These are phyloP conservation scores for Cyclargus thomasi DNA, from an alignment of 1,140 invertebrate genomes.

Conservation along the genomic window DNA sequence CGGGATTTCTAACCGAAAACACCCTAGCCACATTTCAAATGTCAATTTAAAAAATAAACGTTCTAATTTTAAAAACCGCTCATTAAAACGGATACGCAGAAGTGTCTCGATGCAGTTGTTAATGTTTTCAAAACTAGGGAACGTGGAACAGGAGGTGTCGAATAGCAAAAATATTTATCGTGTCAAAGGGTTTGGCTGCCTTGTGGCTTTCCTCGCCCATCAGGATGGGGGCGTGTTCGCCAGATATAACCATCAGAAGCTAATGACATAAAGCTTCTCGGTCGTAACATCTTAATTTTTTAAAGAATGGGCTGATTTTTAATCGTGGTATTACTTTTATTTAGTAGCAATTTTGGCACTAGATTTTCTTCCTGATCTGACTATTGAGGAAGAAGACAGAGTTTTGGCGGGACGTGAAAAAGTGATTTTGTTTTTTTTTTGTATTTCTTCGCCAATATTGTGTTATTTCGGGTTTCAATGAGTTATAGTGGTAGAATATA, in stretches of 20 bases:
- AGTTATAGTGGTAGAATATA: too few species aligned
- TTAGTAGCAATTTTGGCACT: too few species aligned
- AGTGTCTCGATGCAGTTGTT: conserved; percentile 36
- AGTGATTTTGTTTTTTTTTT: too few species aligned
- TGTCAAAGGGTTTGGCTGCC: conserved; percentile 47
- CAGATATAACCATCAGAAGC: conserved; percentile 16
- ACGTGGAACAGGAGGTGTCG: conserved; percentile 40
- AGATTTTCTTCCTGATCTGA: too few species aligned
- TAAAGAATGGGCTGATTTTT: too few species aligned
- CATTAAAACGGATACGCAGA: conserved; percentile 58
- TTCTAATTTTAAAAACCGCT: conserved; percentile 47
- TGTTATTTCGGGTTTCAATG: too few species aligned
- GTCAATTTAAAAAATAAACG: conserved; percentile 53
- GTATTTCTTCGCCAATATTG: too few species aligned
- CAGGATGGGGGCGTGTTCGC: conserved; percentile 32
- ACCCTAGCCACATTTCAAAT: conserved; percentile 24
- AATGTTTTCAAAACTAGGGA: conserved; percentile 38
- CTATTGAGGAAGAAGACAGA: too few species aligned
- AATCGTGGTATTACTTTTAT: too few species aligned
- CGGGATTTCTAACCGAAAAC: conserved; percentile 22
- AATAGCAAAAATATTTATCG: conserved; percentile 57
- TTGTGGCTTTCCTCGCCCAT: conserved; percentile 32
- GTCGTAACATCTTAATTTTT: too few species aligned
- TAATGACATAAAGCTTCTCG: too few species aligned
- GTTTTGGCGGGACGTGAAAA: too few species aligned